Evolutionary conservation across 2,888 invertebrate genomes (phyloP).

Genomic region (Podabrus alpinus): DNA sequence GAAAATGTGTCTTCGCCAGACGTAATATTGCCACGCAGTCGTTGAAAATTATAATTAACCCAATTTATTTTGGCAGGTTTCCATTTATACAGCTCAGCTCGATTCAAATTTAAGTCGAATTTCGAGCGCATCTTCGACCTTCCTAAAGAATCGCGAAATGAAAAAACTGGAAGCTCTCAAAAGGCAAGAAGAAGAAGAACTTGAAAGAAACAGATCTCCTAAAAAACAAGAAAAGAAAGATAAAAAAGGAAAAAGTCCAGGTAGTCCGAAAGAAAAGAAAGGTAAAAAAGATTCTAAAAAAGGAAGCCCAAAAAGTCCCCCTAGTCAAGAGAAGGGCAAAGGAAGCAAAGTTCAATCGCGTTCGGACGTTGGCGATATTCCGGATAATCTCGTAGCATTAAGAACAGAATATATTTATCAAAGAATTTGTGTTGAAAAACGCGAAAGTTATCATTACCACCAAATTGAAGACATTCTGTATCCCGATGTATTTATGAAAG

Average conservation of each 20-base stretch:
- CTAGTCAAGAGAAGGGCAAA: neutral
- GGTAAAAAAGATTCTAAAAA: neutral
- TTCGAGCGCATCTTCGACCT: conserved; percentile 10
- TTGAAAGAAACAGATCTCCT: neutral
- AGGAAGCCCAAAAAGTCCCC: neutral
- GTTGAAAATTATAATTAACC: neutral
- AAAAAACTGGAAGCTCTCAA: neutral
- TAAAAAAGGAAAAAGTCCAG: neutral
- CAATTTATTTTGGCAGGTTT: neutral
- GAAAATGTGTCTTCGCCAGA: neutral
- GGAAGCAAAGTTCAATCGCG: neutral
- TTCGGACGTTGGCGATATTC: neutral
- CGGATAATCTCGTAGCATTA: neutral
- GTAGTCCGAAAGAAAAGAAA: neutral
- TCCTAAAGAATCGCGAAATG: neutral
- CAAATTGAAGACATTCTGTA: conserved; percentile 21
- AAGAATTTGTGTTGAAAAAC: conserved; percentile 15
- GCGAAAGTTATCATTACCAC: conserved; percentile 4
- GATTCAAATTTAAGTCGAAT: conserved; percentile 1
- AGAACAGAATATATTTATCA: conserved; percentile 14
- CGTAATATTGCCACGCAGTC: neutral
- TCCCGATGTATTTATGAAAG: conserved; percentile 5
- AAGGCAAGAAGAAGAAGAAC: neutral
- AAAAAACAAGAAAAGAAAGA: neutral
- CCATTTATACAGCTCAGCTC: neutral